Percentiles rank a stretch among this genome's conserved stretches.
Conservation (phyloP, 2,113 vertebrate genomes). For the Psittacula cyanocephala region DNA sequence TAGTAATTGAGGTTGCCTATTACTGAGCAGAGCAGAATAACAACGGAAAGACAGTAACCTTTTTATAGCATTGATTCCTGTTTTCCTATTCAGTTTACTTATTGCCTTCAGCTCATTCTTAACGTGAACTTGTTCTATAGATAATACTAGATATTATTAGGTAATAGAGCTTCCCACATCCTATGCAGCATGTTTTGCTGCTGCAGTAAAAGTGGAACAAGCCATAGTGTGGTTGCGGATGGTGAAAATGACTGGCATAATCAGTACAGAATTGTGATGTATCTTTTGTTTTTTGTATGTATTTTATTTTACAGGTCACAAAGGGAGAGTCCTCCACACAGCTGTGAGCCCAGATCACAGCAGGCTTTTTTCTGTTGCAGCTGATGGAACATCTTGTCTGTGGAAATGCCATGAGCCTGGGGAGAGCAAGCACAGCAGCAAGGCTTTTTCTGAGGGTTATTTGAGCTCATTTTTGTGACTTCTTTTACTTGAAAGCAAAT, state of each 20-base stretch:
- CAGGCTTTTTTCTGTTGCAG: slow-evolving; percentile 71
- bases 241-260: not conserved
- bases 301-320: slow-evolving; percentile 70
- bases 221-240: not conserved
- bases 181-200: not conserved
- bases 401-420: slow-evolving; percentile 56
- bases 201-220: not conserved
- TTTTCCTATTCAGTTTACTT: not conserved
- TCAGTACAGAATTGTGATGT: not conserved
- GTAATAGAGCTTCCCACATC: not conserved
- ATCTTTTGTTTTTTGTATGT: not conserved
- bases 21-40: not conserved
- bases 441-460: not conserved
- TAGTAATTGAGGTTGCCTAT: not conserved
- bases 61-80: not conserved
- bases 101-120: not conserved
- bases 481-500: slow-evolving; percentile 1
- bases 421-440: not conserved
- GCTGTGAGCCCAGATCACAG: slow-evolving; percentile 65
- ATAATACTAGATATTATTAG: not conserved
- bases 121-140: not conserved
- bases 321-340: slow-evolving; percentile 73
- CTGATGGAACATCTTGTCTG: slow-evolving; percentile 67
- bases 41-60: not conserved
- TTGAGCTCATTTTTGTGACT: not conserved